Base-by-base conservation (phyloP, 2,888 invertebrate species). In the Coleophora flavipennella region DNA sequence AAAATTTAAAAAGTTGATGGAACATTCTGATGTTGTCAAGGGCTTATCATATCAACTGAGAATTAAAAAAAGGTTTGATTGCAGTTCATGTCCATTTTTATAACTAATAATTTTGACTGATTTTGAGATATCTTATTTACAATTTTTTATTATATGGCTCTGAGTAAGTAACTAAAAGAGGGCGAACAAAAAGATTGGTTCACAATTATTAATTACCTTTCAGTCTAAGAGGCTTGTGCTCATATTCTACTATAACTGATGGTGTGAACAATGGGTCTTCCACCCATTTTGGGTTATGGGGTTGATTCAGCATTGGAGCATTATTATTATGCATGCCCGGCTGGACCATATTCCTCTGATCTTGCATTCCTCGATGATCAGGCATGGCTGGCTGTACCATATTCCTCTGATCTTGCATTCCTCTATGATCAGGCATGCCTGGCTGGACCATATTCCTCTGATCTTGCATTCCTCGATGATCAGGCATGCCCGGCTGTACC, bases 181-280 rank as follows among this genome's bases (percentile, higher is more conserved):
- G 6, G 6, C 20, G 20, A 20, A 6, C 20, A 6, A 20, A 20
- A 20, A 20, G 20, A 20, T 20, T 6, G 6, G 20, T 20, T 20
- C 20, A 20, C 6, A 3, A 20, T 20, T 20, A 20, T 20, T 29
- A 29, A 55, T 84, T 85, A 88, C 89, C 83, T 81, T 83, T 81
- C 47, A 77, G 60, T 64, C 81, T 71, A 33, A 86, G 64, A 45
- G 88, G 77, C 65, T 88, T 89, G 67, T 91, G 91, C 50, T 90
- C 89, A 78, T 92, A 92, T 73, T 92, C 91, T 53, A 91, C 88
- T 48, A 91, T 88, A 57, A 88, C 84, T 31, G 87, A 81, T 47
- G 91, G 80, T 38, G 69, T 58, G 46, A 84, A 76, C 54, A 88
- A 68, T 44, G 84, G 84, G 48, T 86, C 86, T 42, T 85, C 75